Evolutionary conservation across 2,888 invertebrate species (phyloP).

Genomic region (Drosophila putrida): DNA sequence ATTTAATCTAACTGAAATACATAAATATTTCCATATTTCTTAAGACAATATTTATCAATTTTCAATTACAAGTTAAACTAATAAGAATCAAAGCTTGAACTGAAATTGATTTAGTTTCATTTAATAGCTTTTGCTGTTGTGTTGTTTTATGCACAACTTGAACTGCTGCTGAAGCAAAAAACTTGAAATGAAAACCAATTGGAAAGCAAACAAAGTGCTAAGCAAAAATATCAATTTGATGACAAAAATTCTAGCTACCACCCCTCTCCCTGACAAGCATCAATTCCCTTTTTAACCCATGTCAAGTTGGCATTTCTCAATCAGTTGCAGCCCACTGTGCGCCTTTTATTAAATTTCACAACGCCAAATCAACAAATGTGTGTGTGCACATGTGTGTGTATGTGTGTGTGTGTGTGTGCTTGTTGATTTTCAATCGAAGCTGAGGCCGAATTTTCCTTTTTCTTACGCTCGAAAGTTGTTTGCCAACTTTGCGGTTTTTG

Average conservation of each 20-base stretch:
- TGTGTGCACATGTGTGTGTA: conserved; percentile 13
- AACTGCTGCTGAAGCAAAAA: conserved; percentile 11
- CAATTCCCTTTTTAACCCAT: conserved; percentile 42
- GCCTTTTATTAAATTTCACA: conserved; percentile 69
- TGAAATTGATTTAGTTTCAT: conserved; percentile 28
- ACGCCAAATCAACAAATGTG: conserved; percentile 56
- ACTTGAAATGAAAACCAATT: conserved; percentile 42
- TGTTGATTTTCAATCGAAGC: conserved; percentile 79
- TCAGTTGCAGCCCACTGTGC: conserved; percentile 67
- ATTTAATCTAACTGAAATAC: no score
- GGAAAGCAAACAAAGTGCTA: conserved; percentile 46
- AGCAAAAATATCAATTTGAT: conserved; percentile 45
- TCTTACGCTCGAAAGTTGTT: conserved; percentile 65
- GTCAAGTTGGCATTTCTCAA: conserved; percentile 57
- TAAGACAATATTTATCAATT: not conserved
- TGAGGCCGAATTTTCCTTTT: conserved; percentile 54
- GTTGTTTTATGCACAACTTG: not conserved
- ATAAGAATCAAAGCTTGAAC: conserved; percentile 13
- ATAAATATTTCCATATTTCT: not conserved
- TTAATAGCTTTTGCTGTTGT: conserved; percentile 7
- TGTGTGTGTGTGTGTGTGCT: conserved; percentile 42
- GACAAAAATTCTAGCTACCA: conserved; percentile 27
- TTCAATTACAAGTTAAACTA: conserved; percentile 2
- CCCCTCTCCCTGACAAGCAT: not conserved
- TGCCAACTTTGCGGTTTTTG: conserved; percentile 81